Evolutionary conservation across 2,888 invertebrate species (phyloP), one percentile per base, ranked within the genome.

Genomic region (Orgyia antiqua): DNA sequence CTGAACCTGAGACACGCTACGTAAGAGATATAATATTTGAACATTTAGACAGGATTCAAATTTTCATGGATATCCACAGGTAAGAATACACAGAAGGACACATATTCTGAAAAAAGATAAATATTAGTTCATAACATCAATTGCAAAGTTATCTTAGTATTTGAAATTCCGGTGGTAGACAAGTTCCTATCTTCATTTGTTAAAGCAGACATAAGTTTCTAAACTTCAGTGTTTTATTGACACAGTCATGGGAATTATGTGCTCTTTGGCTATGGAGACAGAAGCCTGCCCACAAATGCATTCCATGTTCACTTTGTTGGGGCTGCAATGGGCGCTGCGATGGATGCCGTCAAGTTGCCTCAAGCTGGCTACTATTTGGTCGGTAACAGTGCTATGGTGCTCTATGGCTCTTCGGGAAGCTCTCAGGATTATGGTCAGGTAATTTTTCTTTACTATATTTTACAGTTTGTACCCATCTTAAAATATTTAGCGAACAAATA

Each of bases 41-140:
- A 1, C 59, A 87, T 10, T 61, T 70, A 2, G 54, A 68, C 5
- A 64, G 79, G 11, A 68, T 89, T 10, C 87, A 89, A 42, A 71
- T 91, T 35, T 94, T 92, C 59, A 55, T 93, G 23, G 88, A 92
- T 2, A 72, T 94, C 19, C 94, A 94, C 62, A 34, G 34, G 34
- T 34, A 30, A 25, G n/a, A n/a, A n/a, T n/a, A n/a, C n/a, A n/a
- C n/a, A n/a, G n/a, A n/a, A n/a, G n/a, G n/a, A n/a, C n/a, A n/a
- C n/a, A n/a, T n/a, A n/a, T n/a, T n/a, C n/a, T n/a, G n/a, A n/a
- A n/a, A n/a, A n/a, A n/a, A n/a, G n/a, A n/a, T n/a, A n/a, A n/a
- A n/a, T n/a, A n/a, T n/a, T n/a, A n/a, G n/a, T n/a, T n/a, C n/a
- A n/a, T n/a, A n/a, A n/a, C n/a, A n/a, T n/a, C n/a, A n/a, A n/a